These are phyloP conservation scores for Tupiocoris notatus DNA, from an alignment of 2,888 invertebrate genomes.

Conservation along the genomic window DNA sequence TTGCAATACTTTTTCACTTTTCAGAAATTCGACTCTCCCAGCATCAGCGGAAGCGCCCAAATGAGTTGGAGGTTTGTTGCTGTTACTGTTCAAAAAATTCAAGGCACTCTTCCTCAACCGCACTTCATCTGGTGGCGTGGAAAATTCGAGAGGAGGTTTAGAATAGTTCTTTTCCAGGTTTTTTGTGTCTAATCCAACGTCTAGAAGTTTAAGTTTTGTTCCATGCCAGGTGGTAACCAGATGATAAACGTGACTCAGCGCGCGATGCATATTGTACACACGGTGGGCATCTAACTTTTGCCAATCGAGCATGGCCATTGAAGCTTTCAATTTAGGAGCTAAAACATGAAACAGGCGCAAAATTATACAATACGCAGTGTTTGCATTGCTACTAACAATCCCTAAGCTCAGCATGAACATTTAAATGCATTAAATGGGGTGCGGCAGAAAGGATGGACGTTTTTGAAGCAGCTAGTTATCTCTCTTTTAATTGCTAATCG, in stretches of 20 bases:
- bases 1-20: slow-evolving; percentile 60
- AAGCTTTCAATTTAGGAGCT: slow-evolving; percentile 72
- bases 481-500: too few species aligned
- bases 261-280: slow-evolving; percentile 71
- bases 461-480: too few species aligned
- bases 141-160: neutral
- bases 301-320: slow-evolving; percentile 68
- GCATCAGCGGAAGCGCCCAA: neutral
- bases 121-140: neutral
- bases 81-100: slow-evolving; percentile 45
- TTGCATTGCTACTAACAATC: too few species aligned
- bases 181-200: slow-evolving; percentile 55
- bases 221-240: slow-evolving; percentile 64
- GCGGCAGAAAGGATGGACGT: too few species aligned
- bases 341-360: slow-evolving; percentile 55
- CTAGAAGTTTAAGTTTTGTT: slow-evolving; percentile 63
- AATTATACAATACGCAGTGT: too few species aligned
- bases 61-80: slow-evolving; percentile 35
- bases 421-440: too few species aligned
- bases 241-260: slow-evolving; percentile 64
- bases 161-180: neutral
- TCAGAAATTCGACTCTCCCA: slow-evolving; percentile 56
- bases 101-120: slow-evolving; percentile 43
- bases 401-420: too few species aligned
- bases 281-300: slow-evolving; percentile 61